Base-by-base conservation (phyloP, 2,797 vertebrate species). In the Adrianichthys oophorus region DNA sequence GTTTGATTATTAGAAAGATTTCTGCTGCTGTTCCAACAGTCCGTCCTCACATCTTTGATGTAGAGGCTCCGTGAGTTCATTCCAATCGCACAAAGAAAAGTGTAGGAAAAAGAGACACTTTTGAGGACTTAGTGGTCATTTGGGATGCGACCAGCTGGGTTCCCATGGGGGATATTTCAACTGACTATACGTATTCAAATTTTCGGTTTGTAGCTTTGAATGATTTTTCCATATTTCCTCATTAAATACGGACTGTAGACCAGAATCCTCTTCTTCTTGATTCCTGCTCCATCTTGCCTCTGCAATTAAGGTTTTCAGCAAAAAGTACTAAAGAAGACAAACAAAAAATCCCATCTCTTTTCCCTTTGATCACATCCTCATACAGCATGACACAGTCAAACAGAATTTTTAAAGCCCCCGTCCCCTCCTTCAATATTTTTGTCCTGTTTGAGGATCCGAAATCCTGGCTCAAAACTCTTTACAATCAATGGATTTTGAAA, bases 41-140 rank as follows among this genome's bases (percentile, higher is more conserved):
- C 62, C 46, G 12, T 77, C 68, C 68, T 73, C 76, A 60, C 82
- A 83, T 79, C 72, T 84, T 59, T 4, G 67, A 86, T 76, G 84
- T 76, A 19, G 59, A 77, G 49, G 71, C 5, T 42, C 7, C 15
- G 56, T 40, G 18, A 56, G 70, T 90, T 88, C 89, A 92, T 92
- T 91, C 89, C 80, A 21, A 21, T 21, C 19, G 2, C 19, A 21
- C 19, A 21, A 21, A 21, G 19, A 21, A 21, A 21, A 3, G 19
- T 21, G 19, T 21, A 21, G 19, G 19, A 5, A n/a, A 21, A 58
- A 5, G 43, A 59, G 45, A 64, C 44, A 40, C 41, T 12, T 37
- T 12, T 8, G 53, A 60, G 63, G 48, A 53, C 45, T 10, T 5
- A 12, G 10, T 32, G 49, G 54, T 41, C 4, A n/a, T 55, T 59